A percentile compares a stretch with the other conserved stretches of the same genome.
Evolutionary conservation across 1,140 invertebrate genomes (phyloP).

Genomic region (Caenorhabditis tropicalis): DNA sequence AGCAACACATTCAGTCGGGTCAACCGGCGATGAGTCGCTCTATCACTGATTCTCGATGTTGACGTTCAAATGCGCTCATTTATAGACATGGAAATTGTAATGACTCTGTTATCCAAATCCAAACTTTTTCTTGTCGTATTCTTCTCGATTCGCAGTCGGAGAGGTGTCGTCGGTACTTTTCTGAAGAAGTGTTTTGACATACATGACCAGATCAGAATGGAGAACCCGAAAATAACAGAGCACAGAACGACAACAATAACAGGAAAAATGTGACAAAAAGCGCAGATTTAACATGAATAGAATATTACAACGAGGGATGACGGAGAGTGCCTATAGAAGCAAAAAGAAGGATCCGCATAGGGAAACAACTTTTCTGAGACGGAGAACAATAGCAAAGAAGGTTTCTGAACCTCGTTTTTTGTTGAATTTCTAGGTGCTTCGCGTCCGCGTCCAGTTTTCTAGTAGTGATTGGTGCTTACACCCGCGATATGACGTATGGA

Average conservation of each 20-base stretch:
- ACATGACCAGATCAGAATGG: neutral
- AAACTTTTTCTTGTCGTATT: neutral
- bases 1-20: slow-evolving; percentile 55
- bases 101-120: neutral
- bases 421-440: neutral
- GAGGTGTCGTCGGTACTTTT: neutral
- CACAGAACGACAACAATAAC: neutral
- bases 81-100: neutral
- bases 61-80: neutral
- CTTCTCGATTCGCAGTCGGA: neutral
- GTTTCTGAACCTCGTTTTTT: slow-evolving; percentile 10
- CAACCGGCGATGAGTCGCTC: slow-evolving; percentile 1
- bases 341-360: neutral
- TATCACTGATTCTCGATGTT: neutral
- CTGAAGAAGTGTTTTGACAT: neutral
- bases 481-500: neutral
- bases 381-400: neutral
- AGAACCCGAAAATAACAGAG: neutral
- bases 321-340: neutral
- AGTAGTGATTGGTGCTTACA: slow-evolving; percentile 9
- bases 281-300: slow-evolving; percentile 37
- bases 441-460: neutral
- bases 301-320: neutral
- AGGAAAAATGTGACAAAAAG: slow-evolving; percentile 37
- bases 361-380: neutral